Base-by-base conservation (phyloP, 1,140 invertebrate genomes). In the Adelges cooleyi region DNA sequence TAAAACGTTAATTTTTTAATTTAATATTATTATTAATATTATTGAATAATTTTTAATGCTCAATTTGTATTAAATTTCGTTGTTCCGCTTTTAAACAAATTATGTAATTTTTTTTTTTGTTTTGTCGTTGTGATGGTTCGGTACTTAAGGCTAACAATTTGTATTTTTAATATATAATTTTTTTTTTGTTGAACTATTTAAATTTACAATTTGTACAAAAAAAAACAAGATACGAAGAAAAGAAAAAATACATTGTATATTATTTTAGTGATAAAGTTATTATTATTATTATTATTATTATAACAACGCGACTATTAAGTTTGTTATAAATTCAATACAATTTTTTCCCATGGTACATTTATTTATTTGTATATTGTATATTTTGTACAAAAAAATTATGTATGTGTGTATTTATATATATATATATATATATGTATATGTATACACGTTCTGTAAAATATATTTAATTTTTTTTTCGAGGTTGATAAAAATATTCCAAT, bases 401-500 rank as follows among this genome's bases (percentile, higher is more conserved):
- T 33, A 33, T 33, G 11, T 33, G 29, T 33, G 4, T 40, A 54
- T 59, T 9, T 62, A 48, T 48, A 48, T 33, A 13, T 62, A 17
- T 62, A 62, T 22, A 62, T 33, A 40, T 2, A 46, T 17, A 46
- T 48, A 15, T 46, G 46, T 20, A 59, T 46, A 33, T 11, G 15
- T 44, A 44, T 17, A 17, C 10, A 46, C 44, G 46, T 44, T 6
- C 29, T 59, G 54, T 59, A 44, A 59, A 29, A 59, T 44, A 59
- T 46, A 4, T 44, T 44, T 51, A 25, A 25, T 27, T 50, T 50
- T 62, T 62, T 59, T 62, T 62, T 46, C 23, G 56, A 62, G 42
- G 56, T 62, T 62, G 40, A 62, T 46, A 59, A 59, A 59, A 44
- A 59, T 62, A 62, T 62, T 62, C 53, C 56, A 62, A 62, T 62